These are phyloP conservation scores for Propithecus coquereli DNA, from an alignment of 2,113 vertebrate species.

Conservation along the genomic window DNA sequence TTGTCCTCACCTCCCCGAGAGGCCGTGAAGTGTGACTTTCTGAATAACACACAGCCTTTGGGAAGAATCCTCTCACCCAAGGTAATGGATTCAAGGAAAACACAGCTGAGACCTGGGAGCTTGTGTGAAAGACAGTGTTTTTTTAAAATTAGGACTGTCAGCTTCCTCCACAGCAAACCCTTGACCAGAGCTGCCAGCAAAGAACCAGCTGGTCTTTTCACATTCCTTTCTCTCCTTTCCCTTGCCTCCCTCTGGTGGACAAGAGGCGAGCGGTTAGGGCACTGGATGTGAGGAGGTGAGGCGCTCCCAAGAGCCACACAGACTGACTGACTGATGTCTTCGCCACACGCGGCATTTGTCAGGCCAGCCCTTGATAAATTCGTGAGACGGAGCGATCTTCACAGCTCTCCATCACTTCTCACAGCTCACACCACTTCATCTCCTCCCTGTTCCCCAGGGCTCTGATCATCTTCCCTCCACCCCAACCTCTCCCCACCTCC, in stretches of 20 bases:
- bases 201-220: not conserved
- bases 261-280: not conserved
- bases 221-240: conserved; percentile 24
- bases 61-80: not conserved
- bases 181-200: not conserved
- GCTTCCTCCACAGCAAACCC: conserved; percentile 12
- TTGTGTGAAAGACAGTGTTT: not conserved
- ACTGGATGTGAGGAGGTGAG: rapidly evolving
- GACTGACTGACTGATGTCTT: rapidly evolving
- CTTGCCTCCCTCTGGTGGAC: conserved; percentile 72
- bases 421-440: not conserved
- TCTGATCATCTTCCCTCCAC: not conserved
- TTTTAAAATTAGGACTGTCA: not conserved
- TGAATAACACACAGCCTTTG: not conserved
- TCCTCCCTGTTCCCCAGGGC: not conserved
- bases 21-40: not conserved
- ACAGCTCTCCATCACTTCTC: not conserved
- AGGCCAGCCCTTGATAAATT: no score
- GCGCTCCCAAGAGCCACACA: no score
- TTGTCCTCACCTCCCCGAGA: not conserved
- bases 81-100: conserved; percentile 43
- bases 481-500: not conserved
- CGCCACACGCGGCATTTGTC: rapidly evolving
- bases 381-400: not conserved
- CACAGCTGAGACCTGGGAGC: conserved; percentile 26